Evolutionary conservation across 2,797 vertebrate genomes (phyloP).

Genomic region (Todus mexicanus): DNA sequence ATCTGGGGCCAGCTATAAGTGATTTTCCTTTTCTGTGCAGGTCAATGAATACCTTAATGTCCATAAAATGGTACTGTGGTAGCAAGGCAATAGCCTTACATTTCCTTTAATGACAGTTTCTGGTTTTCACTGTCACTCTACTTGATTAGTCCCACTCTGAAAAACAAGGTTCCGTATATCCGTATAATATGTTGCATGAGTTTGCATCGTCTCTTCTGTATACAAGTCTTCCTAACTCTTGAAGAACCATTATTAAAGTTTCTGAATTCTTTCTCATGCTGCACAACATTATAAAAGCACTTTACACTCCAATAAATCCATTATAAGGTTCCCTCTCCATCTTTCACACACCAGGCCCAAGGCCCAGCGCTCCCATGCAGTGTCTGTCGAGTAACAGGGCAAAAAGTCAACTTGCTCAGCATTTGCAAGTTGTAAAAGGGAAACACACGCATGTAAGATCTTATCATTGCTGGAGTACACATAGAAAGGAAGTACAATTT

Average conservation of each 20-base stretch:
- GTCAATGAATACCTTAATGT: constrained; percentile 22
- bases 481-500: not conserved
- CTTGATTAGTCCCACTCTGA: constrained; percentile 12
- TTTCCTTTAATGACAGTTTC: constrained; percentile 29
- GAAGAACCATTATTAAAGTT: not conserved
- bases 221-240: not conserved
- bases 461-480: not conserved
- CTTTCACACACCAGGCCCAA: not conserved
- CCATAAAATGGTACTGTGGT: constrained; percentile 1
- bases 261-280: not conserved
- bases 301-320: not conserved
- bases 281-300: not conserved
- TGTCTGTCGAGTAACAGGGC: not conserved
- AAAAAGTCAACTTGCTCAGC: not conserved
- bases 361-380: not conserved
- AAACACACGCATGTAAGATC: not conserved
- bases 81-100: constrained; percentile 11
- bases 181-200: not conserved
- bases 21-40: constrained; percentile 3
- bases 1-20: not conserved
- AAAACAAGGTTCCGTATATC: not conserved
- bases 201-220: not conserved
- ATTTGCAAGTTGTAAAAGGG: not conserved
- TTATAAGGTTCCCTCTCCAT: not conserved
- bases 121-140: constrained; percentile 6